Base-by-base conservation (phyloP, 1,140 invertebrate genomes). In the Pygmarrhopalites habei region DNA sequence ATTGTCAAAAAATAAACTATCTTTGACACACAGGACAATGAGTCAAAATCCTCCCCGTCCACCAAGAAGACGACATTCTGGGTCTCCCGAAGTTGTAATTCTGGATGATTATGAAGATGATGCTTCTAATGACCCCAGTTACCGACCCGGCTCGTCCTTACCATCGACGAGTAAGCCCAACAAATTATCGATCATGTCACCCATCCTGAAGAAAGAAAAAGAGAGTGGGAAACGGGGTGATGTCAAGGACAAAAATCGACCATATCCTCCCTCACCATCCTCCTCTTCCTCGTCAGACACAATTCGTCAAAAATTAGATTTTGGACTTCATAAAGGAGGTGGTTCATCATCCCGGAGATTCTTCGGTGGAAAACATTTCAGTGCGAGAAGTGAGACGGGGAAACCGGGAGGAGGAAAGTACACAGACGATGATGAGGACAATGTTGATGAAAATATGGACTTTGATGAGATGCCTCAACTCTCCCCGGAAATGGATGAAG, bases 131-230 rank as follows among this genome's bases (percentile, higher is more conserved):
- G 53, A 56, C 19, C 53, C 53, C 7, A 56, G 53, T 56, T 56
- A 56, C 21, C 35, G 39, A 25, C 35, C 56, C 5, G 25, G 19
- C 15, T n/a, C 30, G 2, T 21, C 4, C 17, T 57, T 39, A 7
- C 25, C 55, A 57, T 53, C 51, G 17, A 5, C 19, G 12, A 44
- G 28, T 58, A 47, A 35, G 17, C 1, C 25, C 4, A 58, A 58
- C 0, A 66, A 64, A 26, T 26, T 71, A 14, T 71, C 69, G 3
- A 71, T 71, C 19, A 71, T 71, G 69, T 71, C 69, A 0, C 69
- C 69, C 5, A 71, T 71, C 39, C 57, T 60, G 44, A 57, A 65
- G 32, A 61, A 59, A 21, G 57, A 65, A 17, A 52, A 66, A 21
- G 28, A 64, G 61, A 41, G 29, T 35, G 62, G 58, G 25, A 23